These are phyloP conservation scores for Ptilonorhynchus violaceus DNA, from an alignment of 2,113 vertebrate species.

Conservation along the genomic window DNA sequence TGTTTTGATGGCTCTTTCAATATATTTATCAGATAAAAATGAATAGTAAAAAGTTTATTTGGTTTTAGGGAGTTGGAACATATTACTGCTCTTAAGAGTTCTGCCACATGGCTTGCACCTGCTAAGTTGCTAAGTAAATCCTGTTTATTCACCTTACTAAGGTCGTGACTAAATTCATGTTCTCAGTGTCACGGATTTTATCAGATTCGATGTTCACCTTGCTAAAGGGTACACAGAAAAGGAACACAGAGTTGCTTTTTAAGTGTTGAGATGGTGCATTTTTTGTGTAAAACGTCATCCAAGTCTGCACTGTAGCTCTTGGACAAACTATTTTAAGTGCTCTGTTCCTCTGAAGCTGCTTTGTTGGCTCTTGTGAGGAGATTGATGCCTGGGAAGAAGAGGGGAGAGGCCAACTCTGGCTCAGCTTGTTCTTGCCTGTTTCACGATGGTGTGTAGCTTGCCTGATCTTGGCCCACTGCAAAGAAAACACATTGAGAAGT, in stretches of 20 bases:
- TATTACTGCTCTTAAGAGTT: neutral
- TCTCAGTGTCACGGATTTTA: neutral
- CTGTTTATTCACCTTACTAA: neutral
- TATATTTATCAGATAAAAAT: neutral
- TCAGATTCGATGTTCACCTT: neutral
- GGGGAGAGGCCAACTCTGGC: neutral
- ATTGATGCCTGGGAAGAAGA: neutral
- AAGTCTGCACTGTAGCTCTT: neutral
- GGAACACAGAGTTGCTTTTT: neutral
- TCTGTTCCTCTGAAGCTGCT: neutral
- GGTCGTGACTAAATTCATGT: neutral
- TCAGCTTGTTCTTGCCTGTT: neutral
- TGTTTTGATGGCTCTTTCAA: neutral
- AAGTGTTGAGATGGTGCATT: neutral
- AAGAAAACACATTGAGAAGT: neutral
- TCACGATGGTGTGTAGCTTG: accelerated
- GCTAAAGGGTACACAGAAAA: neutral
- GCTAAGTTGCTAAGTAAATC: slow-evolving; percentile 14
- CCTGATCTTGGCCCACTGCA: neutral
- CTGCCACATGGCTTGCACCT: neutral
- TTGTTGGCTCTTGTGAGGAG: neutral
- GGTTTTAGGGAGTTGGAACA: neutral
- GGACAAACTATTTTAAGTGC: neutral
- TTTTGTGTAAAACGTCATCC: accelerated
- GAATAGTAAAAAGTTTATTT: neutral